These are phyloP conservation scores for Oligia fasciuncula DNA, from an alignment of 2,888 invertebrate genomes.

Conservation along the genomic window DNA sequence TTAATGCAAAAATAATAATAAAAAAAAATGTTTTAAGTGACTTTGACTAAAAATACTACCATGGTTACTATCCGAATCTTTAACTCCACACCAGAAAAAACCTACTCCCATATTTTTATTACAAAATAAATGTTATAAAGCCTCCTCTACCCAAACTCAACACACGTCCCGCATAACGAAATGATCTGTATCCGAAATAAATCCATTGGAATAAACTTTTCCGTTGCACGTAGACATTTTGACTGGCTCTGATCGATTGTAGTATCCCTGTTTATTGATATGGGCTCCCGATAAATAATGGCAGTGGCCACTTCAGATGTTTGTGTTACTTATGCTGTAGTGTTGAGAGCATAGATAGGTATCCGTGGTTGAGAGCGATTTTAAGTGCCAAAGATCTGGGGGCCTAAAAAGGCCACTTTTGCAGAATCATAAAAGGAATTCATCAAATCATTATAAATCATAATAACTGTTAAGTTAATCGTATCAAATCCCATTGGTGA, in stretches of 20 bases:
- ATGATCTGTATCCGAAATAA: slow-evolving; percentile 65
- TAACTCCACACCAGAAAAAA: neutral
- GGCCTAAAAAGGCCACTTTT: too few relatives aligned
- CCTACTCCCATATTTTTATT: neutral
- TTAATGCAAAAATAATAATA: too few relatives aligned
- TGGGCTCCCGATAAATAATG: slow-evolving; percentile 62
- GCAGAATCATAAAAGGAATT: too few relatives aligned
- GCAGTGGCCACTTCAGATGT: slow-evolving; percentile 42
- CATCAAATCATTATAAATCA: too few relatives aligned
- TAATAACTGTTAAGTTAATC: too few relatives aligned
- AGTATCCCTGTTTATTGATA: slow-evolving; percentile 59
- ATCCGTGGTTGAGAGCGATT: slow-evolving; percentile 26
- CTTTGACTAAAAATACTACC: neutral
- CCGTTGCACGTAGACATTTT: slow-evolving; percentile 60
- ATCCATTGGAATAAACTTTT: slow-evolving; percentile 65
- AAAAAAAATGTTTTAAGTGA: neutral
- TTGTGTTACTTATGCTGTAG: slow-evolving; percentile 39
- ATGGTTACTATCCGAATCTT: neutral
- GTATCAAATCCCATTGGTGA: too few relatives aligned
- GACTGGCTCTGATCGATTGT: slow-evolving; percentile 66
- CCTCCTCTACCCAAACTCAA: slow-evolving; percentile 28
- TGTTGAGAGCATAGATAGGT: slow-evolving; percentile 16
- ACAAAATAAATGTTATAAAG: slow-evolving; percentile 13
- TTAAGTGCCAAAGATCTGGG: slow-evolving; percentile 22
- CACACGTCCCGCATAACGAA: slow-evolving; percentile 55